phyloP scores from a whole-genome alignment of 1,140 invertebrate genomes.

The Penaeus japonicus region DNA sequence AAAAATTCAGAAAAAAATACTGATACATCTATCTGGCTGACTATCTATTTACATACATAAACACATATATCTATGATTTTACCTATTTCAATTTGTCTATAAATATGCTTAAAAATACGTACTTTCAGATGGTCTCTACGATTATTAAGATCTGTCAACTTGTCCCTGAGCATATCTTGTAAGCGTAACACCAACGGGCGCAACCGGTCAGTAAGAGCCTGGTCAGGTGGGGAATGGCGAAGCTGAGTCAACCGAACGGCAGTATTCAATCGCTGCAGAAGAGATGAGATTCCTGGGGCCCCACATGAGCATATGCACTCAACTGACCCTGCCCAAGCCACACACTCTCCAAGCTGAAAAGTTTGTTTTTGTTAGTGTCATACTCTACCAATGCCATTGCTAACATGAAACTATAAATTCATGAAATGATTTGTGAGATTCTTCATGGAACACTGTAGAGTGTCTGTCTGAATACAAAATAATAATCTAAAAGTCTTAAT shows the following conservation, averaged over 20 bases:
- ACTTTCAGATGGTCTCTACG: conserved; percentile 60
- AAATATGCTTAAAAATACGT: neutral
- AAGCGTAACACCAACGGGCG: conserved; percentile 31
- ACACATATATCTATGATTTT: too few species aligned
- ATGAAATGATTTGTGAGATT: too few species aligned
- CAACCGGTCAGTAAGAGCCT: neutral
- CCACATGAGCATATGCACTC: conserved; percentile 55
- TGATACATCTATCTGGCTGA: too few species aligned
- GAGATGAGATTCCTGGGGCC: conserved; percentile 42
- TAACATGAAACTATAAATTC: too few species aligned
- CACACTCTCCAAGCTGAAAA: conserved; percentile 48
- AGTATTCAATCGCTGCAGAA: conserved; percentile 39
- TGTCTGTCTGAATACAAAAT: too few species aligned
- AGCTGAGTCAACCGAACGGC: conserved; percentile 43
- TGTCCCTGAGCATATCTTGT: conserved; percentile 57
- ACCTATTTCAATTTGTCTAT: too few species aligned
- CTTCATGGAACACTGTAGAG: too few species aligned
- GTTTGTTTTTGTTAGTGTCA: neutral
- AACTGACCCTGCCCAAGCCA: conserved; percentile 50
- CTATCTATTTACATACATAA: too few species aligned
- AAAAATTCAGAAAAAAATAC: too few species aligned
- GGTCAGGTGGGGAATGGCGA: conserved; percentile 27
- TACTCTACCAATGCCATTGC: too few species aligned
- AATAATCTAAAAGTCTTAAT: too few species aligned
- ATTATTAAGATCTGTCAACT: conserved; percentile 33